Evolutionary conservation across 2,797 vertebrate species (phyloP), one percentile per base, ranked within the genome.

Genomic region (Peromyscus attwateri): DNA sequence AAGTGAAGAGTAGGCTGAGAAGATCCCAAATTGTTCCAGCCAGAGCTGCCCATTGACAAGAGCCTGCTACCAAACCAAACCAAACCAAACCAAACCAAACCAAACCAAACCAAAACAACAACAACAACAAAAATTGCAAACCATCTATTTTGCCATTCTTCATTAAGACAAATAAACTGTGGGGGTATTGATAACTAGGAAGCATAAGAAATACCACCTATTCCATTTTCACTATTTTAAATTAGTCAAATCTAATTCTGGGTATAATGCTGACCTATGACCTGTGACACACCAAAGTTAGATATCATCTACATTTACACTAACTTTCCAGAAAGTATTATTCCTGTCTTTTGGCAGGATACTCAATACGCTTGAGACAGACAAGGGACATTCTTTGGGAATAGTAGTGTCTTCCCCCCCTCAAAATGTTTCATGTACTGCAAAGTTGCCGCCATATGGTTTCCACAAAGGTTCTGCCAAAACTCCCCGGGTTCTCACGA

Each of bases 381-480:
- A 92, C 55, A 71, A 93, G 95, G 93, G 92, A 84, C 82, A 79
- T 92, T 97, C 82, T 91, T 79, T 57, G 85, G 93, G 77, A 96
- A 93, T 70, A 84, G 79, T 83, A 52, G 46, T 60, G n/a, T 91
- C 84, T 93, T 92, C 75, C 84, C 88, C 68, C 60, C 84, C 76
- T 83, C 70, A 85, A 94, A 92, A 68, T 81, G 62, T 87, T 96
- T 92, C 79, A 34, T 88, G 91, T 19, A 43, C 89, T 95, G 52
- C 79, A 64, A 94, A 96, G 64, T 40, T 96, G 84, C 92, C 80
- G 91, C 91, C 88, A 60, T 7, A 73, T 31, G 95, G 91, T 49
- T 57, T 21, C 43, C 83, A 85, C 71, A 77, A 97, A 64, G 43
- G 49, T 97, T 92, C 96, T 98, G 96, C 95, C 91, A 96, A 96